Evolutionary conservation across 2,113 vertebrate species (phyloP), one percentile per base, ranked within the genome.

Genomic region (Anoura caudifer): DNA sequence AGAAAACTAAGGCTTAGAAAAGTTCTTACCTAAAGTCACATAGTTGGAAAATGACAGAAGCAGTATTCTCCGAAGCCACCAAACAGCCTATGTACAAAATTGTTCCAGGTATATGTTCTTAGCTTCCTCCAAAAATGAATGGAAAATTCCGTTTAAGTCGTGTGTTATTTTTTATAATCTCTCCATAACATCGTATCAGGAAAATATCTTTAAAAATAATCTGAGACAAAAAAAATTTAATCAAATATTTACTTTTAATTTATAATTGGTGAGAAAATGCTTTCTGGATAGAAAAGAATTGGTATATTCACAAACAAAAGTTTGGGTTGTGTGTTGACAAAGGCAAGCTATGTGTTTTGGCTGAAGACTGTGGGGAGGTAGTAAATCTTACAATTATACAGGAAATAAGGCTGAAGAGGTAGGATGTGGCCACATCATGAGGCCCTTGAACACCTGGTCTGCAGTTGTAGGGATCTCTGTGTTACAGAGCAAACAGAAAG

Each of bases 211-310:
- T 47, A 31, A 75, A 75, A 75, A 47, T 76, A 94, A 84, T 88
- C 22, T 43, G 41, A 93, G n/a, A 45, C 50, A 91, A 97, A 91
- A 33, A 33, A 91, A 36, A 63, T 95, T 72, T 93, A 17, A 93
- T 83, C 69, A 97, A 92, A 82, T 97, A 81, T 94, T 92, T 91
- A 50, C 61, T 22, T n/a, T 85, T 90, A 85, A 94, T 88, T 94
- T 95, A 38, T 92, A 80, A 77, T 19, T 81, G 69, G 41, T 69
- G 19, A 85, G 59, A 97, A 97, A 96, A 75, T 93, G 54, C 10
- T 88, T 94, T 81, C 85, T 95, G 67, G 54, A 47, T 69, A 75
- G 33, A n/a, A 13, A 94, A 22, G 45, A 22, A 36, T 24, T 92
- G 47, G 20, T 72, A 73, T 41, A 15, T 54, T 93, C 59, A 56